Conservation (phyloP, 2,113 vertebrate genomes). For the Dasyprocta punctata region DNA sequence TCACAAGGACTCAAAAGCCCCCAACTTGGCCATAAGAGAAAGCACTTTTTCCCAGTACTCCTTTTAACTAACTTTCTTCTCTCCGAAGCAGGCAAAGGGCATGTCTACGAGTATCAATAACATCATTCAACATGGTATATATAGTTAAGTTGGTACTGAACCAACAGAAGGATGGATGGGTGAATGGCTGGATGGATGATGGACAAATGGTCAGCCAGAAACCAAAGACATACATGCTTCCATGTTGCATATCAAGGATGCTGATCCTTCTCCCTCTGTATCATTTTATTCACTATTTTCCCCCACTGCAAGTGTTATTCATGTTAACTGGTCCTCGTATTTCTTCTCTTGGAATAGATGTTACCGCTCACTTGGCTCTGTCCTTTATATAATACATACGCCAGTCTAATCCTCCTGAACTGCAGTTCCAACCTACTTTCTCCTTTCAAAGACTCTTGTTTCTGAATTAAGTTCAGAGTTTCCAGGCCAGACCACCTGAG, state of each 20-base stretch:
- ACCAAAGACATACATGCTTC: not conserved
- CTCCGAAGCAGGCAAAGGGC: not conserved
- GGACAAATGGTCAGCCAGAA: not conserved
- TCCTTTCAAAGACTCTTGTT: not conserved
- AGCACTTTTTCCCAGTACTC: not conserved
- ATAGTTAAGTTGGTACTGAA: not conserved
- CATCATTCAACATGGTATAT: not conserved
- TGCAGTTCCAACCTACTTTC: not conserved
- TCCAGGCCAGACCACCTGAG: not conserved
- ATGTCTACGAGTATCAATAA: not conserved
- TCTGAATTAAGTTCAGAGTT: not conserved
- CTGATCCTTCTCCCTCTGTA: not conserved
- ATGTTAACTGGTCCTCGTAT: not conserved
- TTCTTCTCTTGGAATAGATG: not conserved
- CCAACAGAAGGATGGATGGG: not conserved
- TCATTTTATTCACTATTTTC: not conserved
- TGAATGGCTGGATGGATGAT: not conserved
- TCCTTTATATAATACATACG: rapidly evolving
- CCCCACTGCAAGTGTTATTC: too few relatives aligned
- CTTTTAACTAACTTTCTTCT: not conserved
- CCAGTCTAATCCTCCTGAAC: not conserved
- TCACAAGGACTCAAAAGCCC: not conserved
- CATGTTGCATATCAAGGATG: not conserved
- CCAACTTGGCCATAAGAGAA: not conserved
- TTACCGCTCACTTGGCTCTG: not conserved